These are phyloP conservation scores for Proterorhinus semilunaris DNA, from an alignment of 2,113 vertebrate species.

Conservation along the genomic window DNA sequence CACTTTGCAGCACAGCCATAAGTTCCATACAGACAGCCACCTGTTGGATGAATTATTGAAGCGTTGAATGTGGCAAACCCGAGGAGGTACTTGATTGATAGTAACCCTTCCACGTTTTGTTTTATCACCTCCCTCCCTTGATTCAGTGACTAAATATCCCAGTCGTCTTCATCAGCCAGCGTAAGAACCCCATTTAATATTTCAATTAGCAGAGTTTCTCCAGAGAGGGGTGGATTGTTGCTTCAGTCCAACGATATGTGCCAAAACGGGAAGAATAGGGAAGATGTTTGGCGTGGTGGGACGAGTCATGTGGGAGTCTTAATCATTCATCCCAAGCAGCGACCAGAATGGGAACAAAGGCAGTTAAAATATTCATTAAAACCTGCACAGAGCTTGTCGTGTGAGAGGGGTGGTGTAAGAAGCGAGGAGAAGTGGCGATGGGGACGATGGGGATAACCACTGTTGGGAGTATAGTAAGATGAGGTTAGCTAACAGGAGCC, in stretches of 20 bases:
- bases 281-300: conserved; percentile 16
- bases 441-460: conserved; percentile 12
- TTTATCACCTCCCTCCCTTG: conserved; percentile 11
- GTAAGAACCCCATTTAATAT: conserved; percentile 50
- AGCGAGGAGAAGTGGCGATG: not conserved
- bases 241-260: conserved; percentile 16
- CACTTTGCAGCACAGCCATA: conserved; percentile 29
- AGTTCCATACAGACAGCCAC: conserved; percentile 24
- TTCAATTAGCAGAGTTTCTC: conserved; percentile 67
- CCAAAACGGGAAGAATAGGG: conserved; percentile 17
- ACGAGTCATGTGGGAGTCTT: conserved; percentile 51
- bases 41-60: conserved; percentile 44
- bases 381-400: conserved; percentile 65
- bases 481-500: conserved; percentile 66
- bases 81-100: conserved; percentile 32
- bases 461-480: conserved; percentile 56
- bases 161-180: conserved; percentile 29
- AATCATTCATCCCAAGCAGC: conserved; percentile 71
- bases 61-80: conserved; percentile 24
- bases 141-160: conserved; percentile 19
- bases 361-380: conserved; percentile 81
- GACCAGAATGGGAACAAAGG: conserved; percentile 74
- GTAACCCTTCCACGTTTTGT: conserved; percentile 14
- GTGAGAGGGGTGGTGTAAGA: conserved; percentile 42
- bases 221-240: conserved; percentile 19